Evolutionary conservation across 1,140 invertebrate genomes (phyloP).

Genomic region (Cherax destructor): DNA sequence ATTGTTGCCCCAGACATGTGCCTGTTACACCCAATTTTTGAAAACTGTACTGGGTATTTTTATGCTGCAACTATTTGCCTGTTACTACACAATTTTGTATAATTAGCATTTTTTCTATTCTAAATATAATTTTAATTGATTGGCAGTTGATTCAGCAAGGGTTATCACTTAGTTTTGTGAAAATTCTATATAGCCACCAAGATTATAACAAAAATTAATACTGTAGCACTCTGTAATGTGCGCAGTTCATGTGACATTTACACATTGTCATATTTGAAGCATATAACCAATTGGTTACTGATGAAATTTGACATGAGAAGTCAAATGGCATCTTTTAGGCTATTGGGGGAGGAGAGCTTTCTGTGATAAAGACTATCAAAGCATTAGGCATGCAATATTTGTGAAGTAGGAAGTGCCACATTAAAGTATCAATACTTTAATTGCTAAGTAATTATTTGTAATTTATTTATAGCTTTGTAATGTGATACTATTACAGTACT

Average conservation of each 20-base stretch:
- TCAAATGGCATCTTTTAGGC: background rate
- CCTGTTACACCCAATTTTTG: background rate
- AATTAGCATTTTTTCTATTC: background rate
- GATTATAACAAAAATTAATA: background rate
- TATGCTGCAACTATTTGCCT: background rate
- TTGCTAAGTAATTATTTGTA: slow-evolving; percentile 23
- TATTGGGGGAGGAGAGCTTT: slow-evolving; percentile 34
- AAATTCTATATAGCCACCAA: background rate
- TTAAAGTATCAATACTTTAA: background rate
- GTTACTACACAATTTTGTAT: background rate
- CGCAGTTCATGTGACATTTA: background rate
- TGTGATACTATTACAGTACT: background rate
- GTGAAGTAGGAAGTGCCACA: background rate
- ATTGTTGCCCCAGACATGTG: background rate
- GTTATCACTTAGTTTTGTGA: background rate
- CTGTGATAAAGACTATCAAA: slow-evolving; percentile 40
- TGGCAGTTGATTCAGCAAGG: background rate
- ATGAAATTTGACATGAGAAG: background rate
- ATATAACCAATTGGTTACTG: background rate
- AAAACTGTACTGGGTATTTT: background rate
- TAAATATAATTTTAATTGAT: background rate
- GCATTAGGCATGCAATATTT: slow-evolving; percentile 33
- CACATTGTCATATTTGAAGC: background rate
- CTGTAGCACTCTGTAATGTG: too few relatives aligned
- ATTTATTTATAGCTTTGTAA: slow-evolving; percentile 28